Conservation (phyloP, 2,113 vertebrate genomes). For the Aleadryas rufinucha region DNA sequence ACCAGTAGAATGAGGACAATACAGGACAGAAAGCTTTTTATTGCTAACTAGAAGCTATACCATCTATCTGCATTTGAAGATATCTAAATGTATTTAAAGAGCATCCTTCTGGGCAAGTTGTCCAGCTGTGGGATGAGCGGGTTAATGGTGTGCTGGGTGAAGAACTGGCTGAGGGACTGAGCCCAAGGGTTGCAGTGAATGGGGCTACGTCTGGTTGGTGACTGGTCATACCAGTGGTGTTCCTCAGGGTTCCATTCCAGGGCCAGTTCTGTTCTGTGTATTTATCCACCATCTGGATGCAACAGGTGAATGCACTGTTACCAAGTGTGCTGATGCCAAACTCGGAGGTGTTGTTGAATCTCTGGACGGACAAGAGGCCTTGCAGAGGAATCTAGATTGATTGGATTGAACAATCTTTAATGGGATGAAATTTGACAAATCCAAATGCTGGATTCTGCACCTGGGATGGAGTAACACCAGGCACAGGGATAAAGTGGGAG, state of each 20-base stretch:
- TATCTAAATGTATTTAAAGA: not conserved
- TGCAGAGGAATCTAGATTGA: not conserved
- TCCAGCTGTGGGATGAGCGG: not conserved
- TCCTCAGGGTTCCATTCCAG: not conserved
- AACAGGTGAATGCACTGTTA: not conserved
- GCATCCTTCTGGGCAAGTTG: not conserved
- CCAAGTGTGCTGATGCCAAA: not conserved
- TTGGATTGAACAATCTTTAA: not conserved
- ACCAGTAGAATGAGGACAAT: not conserved
- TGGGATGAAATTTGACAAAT: not conserved
- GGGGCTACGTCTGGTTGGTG: not conserved
- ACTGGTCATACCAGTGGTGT: not conserved
- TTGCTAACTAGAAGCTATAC: not conserved
- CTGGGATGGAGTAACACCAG: fast-evolving
- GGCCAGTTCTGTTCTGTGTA: not conserved
- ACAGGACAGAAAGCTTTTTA: not conserved
- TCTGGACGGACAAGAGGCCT: not conserved
- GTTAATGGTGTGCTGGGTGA: not conserved
- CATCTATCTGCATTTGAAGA: not conserved
- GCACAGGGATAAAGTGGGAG: not conserved
- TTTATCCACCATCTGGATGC: no score
- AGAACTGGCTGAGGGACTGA: not conserved
- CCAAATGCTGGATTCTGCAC: not conserved
- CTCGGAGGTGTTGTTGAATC: not conserved
- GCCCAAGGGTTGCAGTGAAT: not conserved